Percentiles rank a stretch among this genome's conserved stretches.
Conservation (phyloP, 2,113 vertebrate genomes). For the Micronycteris hirsuta region DNA sequence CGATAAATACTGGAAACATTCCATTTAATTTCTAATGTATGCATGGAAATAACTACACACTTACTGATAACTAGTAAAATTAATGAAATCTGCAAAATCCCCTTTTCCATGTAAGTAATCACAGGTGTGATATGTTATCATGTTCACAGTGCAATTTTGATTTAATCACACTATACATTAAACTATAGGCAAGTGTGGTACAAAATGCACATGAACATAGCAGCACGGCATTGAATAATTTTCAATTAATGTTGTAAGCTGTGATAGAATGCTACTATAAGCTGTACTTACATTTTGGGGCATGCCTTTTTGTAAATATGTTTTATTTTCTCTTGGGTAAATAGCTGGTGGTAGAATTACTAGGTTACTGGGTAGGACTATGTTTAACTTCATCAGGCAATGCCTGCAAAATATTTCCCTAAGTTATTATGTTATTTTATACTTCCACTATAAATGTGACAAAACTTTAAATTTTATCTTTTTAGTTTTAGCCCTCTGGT, state of each 20-base stretch:
- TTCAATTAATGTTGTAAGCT: neutral
- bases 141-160: neutral
- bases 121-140: neutral
- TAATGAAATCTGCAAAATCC: neutral
- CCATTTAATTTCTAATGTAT: neutral
- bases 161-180: neutral
- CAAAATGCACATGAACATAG: neutral
- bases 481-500: neutral
- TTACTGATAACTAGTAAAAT: neutral
- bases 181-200: neutral
- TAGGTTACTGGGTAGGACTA: neutral
- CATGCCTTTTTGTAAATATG: neutral
- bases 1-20: neutral
- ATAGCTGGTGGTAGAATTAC: neutral
- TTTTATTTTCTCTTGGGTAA: neutral
- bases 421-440: neutral
- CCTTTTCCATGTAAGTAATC: neutral
- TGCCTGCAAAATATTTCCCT: neutral
- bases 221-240: neutral
- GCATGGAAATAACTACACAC: neutral
- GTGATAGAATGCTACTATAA: neutral
- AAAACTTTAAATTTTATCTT: neutral
- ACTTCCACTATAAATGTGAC: neutral
- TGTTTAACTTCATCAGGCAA: neutral
- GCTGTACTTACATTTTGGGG: neutral